Percentiles rank a stretch among this genome's conserved stretches.
phyloP scores from a whole-genome alignment of 1,140 invertebrate species.

The Radopholus similis region DNA sequence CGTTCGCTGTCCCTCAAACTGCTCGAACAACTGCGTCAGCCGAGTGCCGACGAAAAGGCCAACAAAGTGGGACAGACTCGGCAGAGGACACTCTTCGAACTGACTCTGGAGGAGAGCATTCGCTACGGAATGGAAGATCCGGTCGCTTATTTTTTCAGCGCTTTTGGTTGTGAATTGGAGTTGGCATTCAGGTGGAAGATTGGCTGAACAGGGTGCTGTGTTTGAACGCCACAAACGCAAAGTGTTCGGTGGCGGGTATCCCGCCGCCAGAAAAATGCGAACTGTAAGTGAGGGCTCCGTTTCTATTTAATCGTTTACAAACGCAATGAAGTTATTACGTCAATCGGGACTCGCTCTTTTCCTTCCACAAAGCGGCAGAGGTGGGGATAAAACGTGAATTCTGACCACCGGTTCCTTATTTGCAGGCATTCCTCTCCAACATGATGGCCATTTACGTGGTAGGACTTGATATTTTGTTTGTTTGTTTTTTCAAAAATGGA shows the following conservation, averaged over 20 bases:
- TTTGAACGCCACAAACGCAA: conserved; percentile 72
- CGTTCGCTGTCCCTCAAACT: conserved; percentile 90
- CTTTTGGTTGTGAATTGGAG: not conserved
- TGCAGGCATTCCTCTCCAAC: conserved; percentile 75
- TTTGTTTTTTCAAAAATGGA: conserved; percentile 3
- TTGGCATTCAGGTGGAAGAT: conserved; percentile 68
- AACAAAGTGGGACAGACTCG: too few species aligned
- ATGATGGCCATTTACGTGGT: conserved; percentile 83
- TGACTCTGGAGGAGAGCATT: conserved; percentile 85
- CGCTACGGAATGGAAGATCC: conserved; percentile 81
- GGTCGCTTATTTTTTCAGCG: conserved; percentile 40
- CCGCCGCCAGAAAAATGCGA: conserved; percentile 83
- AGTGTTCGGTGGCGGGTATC: conserved; percentile 59
- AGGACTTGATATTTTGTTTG: not conserved
- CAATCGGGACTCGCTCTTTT: conserved; percentile 86
- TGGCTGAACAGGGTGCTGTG: conserved; percentile 91
- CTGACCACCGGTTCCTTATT: not conserved
- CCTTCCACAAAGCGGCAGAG: conserved; percentile 92
- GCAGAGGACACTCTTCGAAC: conserved; percentile 61
- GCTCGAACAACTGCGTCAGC: conserved; percentile 73
- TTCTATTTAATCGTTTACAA: not conserved
- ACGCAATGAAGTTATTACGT: conserved; percentile 62
- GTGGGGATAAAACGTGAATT: not conserved
- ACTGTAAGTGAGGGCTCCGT: conserved; percentile 66
- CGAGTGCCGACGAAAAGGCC: conserved; percentile 20